Base-by-base conservation (phyloP, 2,888 invertebrate genomes). In the Oligia fasciuncula region DNA sequence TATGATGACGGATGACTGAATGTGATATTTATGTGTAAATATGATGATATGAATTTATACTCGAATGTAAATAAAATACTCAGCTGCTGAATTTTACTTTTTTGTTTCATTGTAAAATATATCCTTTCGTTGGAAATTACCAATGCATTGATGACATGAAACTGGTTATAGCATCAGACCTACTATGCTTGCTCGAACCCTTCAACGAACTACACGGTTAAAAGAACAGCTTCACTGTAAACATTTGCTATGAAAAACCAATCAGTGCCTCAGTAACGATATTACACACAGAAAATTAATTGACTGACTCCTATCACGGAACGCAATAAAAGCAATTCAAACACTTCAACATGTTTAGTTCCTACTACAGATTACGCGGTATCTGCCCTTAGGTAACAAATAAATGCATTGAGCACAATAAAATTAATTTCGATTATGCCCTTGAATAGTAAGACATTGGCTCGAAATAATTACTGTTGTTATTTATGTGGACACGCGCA, bases 1-100 rank as follows among this genome's bases (percentile, higher is more conserved):
- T 93, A 87, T 92, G 92, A 87, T 91, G 95, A 95, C 90, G 95
- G 91, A 95, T 96, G 96, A 94, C 92, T 96, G 95, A 94, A 93
- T 96, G 97, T 96, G 96, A 96, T 97, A 97, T 96, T 97, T 97
- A 97, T 96, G 95, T 96, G 95, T 96, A 96, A 89, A 94, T 95
- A 94, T 93, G 93, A 93, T 93, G 92, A 93, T 81, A 91, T 89
- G 92, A 91, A 91, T 93, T 95, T 94, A 93, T 95, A 95, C 93
- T 94, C 94, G 92, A 93, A 89, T 95, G 95, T 96, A 95, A 96
- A 96, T 96, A 96, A 95, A 89, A 96, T 94, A 95, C 91, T 94
- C 94, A 94, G 95, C 95, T 95, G 95, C 95, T 96, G 96, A 96
- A 95, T 90, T 94, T 90, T 91, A 93, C 79, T 77, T 71, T 49